Evolutionary conservation across 2,797 vertebrate genomes (phyloP).

Genomic region (Coreius guichenoti): DNA sequence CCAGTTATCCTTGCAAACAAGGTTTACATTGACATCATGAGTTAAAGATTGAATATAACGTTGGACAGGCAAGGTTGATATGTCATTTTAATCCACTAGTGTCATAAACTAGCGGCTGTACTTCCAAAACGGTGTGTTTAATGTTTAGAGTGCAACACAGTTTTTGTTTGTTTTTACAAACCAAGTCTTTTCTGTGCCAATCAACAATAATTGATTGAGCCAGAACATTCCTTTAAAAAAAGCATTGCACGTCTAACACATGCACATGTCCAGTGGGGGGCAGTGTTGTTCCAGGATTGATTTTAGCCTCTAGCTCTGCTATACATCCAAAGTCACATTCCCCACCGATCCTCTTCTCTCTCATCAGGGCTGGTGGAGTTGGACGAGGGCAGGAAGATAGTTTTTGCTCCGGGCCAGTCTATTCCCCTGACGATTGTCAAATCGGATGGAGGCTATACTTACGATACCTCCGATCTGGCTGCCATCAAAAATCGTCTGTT

Average conservation of each 20-base stretch:
- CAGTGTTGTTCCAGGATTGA: constrained; percentile 56
- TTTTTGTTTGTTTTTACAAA: neutral
- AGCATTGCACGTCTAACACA: neutral
- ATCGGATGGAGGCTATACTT: constrained; percentile 95
- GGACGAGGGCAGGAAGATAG: constrained; percentile 91
- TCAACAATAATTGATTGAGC: neutral
- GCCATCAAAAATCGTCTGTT: constrained; percentile 88
- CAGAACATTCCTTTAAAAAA: neutral
- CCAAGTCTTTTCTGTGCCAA: neutral
- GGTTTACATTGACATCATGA: neutral
- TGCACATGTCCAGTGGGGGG: constrained; percentile 62
- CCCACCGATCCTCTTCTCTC: constrained; percentile 7
- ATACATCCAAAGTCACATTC: neutral
- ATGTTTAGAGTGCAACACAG: neutral
- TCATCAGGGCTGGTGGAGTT: constrained; percentile 82
- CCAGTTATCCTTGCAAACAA: neutral
- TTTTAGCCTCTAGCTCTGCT: neutral
- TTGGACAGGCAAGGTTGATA: neutral
- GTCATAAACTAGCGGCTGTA: neutral
- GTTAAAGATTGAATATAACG: neutral
- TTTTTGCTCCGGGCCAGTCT: constrained; percentile 87
- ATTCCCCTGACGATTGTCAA: constrained; percentile 92
- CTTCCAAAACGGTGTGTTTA: neutral
- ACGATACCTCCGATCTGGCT: constrained; percentile 95
- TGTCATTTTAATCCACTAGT: neutral